Evolutionary conservation across 2,797 vertebrate species (phyloP), one percentile per base, ranked within the genome.

Genomic region (Siniperca scherzeri): DNA sequence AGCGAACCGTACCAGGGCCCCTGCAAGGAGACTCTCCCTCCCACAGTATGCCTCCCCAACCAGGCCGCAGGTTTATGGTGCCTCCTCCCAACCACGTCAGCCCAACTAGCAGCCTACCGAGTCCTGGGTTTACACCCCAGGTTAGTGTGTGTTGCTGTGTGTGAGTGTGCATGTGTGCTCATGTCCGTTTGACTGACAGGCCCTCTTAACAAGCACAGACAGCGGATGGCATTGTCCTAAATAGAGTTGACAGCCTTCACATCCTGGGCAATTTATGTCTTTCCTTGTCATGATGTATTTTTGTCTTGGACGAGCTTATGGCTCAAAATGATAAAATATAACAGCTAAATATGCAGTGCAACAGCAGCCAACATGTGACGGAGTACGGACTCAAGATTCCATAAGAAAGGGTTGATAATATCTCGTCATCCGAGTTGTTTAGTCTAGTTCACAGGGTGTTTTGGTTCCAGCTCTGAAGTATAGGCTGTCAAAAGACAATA

Each of bases 391-490:
- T 48, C 55, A 72, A 75, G 70, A 82, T 74, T 85, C 70, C 81
- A 84, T 56, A 85, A 73, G 53, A 77, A 70, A 53, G 50, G 21
- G 55, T 30, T 57, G 82, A 93, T 88, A 83, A 65, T 68, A 90
- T 94, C 92, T 90, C 73, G 59, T 85, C 83, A 79, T 72, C 83
- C 61, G 27, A 78, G 74, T 75, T 95, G 95, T 95, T 96, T 95
- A 95, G 95, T 95, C 95, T 96, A 87, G 66, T 74, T 77, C 53
- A 48, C 57, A 22, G 71, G 62, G 65, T 93, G 87, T 89, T 94
- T 93, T 87, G 81, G 74, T 88, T 89, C 81, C 79, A 78, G 64
- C 87, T 83, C 70, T 81, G n/a, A 79, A 79, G 71, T 75, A 42
- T 48, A 77, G 66, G 77, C 75, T 74, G 48, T 70, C 50, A 57